Conservation (phyloP, 1,140 invertebrate genomes). For the Orchestia grillus region DNA sequence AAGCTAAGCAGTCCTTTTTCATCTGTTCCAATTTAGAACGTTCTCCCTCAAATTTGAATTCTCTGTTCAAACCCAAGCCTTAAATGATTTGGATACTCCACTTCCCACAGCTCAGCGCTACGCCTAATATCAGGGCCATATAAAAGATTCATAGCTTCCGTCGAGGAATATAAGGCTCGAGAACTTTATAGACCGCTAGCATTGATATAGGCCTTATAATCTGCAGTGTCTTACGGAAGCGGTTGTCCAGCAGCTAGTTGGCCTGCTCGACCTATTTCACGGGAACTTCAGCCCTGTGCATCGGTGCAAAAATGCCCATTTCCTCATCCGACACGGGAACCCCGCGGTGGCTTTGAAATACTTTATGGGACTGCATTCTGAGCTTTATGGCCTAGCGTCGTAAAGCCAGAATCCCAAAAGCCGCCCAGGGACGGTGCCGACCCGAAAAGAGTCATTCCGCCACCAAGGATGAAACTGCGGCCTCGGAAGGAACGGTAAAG, state of each 20-base stretch:
- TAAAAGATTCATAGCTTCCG: slow-evolving; percentile 1
- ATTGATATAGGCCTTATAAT: slow-evolving; percentile 2
- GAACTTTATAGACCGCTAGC: background rate
- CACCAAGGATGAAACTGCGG: slow-evolving; percentile 48
- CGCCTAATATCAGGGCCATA: background rate
- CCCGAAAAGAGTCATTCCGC: slow-evolving; percentile 44
- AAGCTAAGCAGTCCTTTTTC: background rate
- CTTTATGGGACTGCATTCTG: background rate
- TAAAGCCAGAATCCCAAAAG: background rate
- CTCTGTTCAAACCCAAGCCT: background rate
- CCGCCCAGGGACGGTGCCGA: background rate
- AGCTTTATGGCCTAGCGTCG: background rate
- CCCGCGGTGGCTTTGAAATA: background rate
- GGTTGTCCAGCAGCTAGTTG: background rate
- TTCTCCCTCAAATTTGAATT: background rate
- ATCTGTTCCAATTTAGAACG: background rate
- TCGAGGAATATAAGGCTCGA: background rate
- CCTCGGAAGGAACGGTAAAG: slow-evolving; percentile 47
- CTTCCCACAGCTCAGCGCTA: background rate
- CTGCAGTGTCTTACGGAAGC: background rate
- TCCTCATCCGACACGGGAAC: background rate
- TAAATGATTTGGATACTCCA: background rate
- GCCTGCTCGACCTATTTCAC: background rate
- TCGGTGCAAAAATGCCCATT: background rate
- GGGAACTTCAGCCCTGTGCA: background rate